These are phyloP conservation scores for Simalia tracyae DNA, from an alignment of 2,797 vertebrate genomes.

Conservation along the genomic window DNA sequence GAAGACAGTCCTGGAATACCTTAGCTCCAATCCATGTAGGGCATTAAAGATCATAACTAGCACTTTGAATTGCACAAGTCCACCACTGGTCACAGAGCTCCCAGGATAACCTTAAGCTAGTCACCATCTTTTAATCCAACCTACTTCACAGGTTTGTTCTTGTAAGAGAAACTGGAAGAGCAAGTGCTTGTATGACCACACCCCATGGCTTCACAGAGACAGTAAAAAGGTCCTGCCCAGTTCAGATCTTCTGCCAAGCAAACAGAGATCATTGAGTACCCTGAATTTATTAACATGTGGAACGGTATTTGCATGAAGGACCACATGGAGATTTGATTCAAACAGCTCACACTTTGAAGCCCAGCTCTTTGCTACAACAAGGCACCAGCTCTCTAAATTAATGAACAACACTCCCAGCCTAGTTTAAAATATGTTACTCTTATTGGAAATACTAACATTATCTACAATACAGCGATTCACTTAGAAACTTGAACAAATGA, in stretches of 20 bases:
- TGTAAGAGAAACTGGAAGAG: too few relatives aligned
- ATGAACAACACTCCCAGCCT: background rate
- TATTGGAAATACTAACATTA: conserved; percentile 22
- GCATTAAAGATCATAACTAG: too few relatives aligned
- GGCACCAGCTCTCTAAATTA: background rate
- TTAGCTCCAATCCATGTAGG: too few relatives aligned
- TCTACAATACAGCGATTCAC: conserved; percentile 9
- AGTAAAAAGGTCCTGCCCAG: background rate
- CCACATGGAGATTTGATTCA: background rate
- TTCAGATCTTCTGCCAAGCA: background rate
- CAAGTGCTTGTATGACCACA: background rate
- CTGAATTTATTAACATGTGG: background rate
- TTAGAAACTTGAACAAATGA: conserved; percentile 27
- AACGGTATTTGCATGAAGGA: background rate
- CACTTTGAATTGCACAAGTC: too few relatives aligned
- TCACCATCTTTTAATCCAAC: too few relatives aligned
- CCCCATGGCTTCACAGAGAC: background rate
- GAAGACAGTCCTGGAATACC: too few relatives aligned
- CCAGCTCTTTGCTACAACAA: background rate
- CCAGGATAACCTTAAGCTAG: too few relatives aligned
- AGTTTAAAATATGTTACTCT: background rate
- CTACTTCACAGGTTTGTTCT: too few relatives aligned
- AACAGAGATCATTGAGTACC: background rate
- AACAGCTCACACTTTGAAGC: background rate
- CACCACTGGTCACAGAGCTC: too few relatives aligned